These are phyloP conservation scores for Bradypodion pumilum DNA, from an alignment of 2,797 vertebrate species.

Conservation along the genomic window DNA sequence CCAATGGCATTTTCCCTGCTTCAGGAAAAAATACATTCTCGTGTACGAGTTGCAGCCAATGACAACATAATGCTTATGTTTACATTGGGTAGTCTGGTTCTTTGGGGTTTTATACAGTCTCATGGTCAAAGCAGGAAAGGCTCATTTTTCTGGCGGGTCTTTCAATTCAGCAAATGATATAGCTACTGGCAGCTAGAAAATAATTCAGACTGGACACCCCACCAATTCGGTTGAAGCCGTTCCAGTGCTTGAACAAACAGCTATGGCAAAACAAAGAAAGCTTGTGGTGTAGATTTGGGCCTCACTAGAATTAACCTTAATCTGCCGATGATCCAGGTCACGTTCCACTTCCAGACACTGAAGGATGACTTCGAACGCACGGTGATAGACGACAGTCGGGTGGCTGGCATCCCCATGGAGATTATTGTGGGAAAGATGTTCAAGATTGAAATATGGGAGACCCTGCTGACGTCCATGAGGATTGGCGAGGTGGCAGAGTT, in stretches of 20 bases:
- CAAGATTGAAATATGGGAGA: constrained; percentile 92
- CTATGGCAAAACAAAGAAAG: neutral
- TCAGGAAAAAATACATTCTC: no score
- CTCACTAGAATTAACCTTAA: neutral
- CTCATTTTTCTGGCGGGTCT: neutral
- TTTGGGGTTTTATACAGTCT: no score
- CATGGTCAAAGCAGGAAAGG: neutral
- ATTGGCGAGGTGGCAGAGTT: constrained; percentile 88
- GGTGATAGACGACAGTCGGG: constrained; percentile 85
- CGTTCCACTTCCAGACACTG: constrained; percentile 89
- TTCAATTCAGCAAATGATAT: neutral
- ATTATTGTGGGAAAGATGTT: constrained; percentile 92
- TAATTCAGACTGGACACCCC: neutral
- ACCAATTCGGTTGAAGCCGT: neutral
- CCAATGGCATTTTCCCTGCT: no score
- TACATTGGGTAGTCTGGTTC: neutral
- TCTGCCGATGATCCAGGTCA: constrained; percentile 72
- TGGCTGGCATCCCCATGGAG: constrained; percentile 82
- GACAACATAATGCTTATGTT: neutral
- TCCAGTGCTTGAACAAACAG: no score
- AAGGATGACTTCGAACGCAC: constrained; percentile 88
- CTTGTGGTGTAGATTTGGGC: neutral
- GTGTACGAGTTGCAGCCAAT: no score
- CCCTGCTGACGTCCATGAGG: constrained; percentile 87
- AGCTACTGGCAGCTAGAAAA: neutral